phyloP scores from a whole-genome alignment of 2,113 vertebrate species.

The Menidia beryllina region DNA sequence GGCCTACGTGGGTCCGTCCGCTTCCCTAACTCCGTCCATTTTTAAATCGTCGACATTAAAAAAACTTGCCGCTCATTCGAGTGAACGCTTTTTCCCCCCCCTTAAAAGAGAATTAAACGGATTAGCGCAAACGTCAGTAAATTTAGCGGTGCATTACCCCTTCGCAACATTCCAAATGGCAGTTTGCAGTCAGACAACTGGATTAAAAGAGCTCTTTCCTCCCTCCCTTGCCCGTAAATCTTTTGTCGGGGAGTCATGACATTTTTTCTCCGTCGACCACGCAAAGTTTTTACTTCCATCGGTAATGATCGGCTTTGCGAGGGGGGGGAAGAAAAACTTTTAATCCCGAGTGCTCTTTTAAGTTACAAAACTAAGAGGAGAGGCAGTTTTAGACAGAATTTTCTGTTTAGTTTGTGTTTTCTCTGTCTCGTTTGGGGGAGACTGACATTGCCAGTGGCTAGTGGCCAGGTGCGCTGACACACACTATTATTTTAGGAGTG shows the following conservation, averaged over 20 bases:
- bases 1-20: conserved; percentile 53
- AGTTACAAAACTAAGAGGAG: neutral
- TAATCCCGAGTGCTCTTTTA: conserved; percentile 22
- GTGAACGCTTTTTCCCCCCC: conserved; percentile 74
- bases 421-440: conserved; percentile 57
- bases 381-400: conserved; percentile 40
- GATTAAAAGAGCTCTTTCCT: conserved; percentile 59
- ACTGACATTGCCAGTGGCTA: conserved; percentile 67
- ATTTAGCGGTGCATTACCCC: conserved; percentile 68
- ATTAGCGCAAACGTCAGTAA: conserved; percentile 83
- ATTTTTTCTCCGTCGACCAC: conserved; percentile 1
- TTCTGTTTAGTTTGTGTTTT: conserved; percentile 42
- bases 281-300: conserved; percentile 37
- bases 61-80: conserved; percentile 71
- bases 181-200: conserved; percentile 61
- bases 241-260: conserved; percentile 50
- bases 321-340: conserved; percentile 47
- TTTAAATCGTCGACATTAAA: conserved; percentile 79
- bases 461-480: conserved; percentile 76
- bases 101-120: conserved; percentile 82
- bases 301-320: conserved; percentile 48
- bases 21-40: conserved; percentile 67
- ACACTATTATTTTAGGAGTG: conserved; percentile 74
- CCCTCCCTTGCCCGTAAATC: conserved; percentile 16
- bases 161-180: conserved; percentile 73